phyloP scores from a whole-genome alignment of 2,888 invertebrate species.

The Ommatoiulus sabulosus region DNA sequence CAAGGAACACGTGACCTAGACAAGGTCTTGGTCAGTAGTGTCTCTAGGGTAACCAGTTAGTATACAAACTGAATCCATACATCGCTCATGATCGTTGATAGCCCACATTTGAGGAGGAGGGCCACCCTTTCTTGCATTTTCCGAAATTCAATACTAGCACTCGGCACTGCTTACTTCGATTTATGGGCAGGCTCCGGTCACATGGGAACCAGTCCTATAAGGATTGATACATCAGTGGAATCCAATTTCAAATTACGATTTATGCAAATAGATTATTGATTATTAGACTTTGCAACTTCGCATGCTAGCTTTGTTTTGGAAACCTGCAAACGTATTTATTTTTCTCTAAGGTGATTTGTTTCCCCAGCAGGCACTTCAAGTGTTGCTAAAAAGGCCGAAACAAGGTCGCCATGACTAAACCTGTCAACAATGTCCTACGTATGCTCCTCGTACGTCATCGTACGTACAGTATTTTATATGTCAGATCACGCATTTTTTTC shows the following conservation, averaged over 20 bases:
- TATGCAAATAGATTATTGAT: neutral
- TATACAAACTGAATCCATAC: neutral
- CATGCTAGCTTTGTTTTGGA: neutral
- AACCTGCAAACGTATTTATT: neutral
- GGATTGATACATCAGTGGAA: neutral
- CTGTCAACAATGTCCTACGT: neutral
- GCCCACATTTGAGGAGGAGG: neutral
- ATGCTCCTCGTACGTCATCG: neutral
- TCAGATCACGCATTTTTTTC: no score
- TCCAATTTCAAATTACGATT: neutral
- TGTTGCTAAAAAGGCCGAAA: neutral
- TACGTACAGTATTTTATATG: neutral
- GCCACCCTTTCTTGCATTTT: neutral
- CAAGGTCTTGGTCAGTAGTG: conserved; percentile 13
- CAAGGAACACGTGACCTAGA: conserved; percentile 14
- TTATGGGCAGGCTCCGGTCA: neutral
- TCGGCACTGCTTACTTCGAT: no score
- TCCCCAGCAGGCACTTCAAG: neutral
- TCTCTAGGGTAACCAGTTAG: neutral
- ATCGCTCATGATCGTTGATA: neutral
- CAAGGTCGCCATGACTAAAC: neutral
- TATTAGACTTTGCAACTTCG: neutral
- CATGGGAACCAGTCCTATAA: neutral
- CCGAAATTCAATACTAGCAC: neutral
- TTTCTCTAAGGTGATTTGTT: neutral